Conservation (phyloP, 2,113 vertebrate genomes). For the Clinocottus analis region DNA sequence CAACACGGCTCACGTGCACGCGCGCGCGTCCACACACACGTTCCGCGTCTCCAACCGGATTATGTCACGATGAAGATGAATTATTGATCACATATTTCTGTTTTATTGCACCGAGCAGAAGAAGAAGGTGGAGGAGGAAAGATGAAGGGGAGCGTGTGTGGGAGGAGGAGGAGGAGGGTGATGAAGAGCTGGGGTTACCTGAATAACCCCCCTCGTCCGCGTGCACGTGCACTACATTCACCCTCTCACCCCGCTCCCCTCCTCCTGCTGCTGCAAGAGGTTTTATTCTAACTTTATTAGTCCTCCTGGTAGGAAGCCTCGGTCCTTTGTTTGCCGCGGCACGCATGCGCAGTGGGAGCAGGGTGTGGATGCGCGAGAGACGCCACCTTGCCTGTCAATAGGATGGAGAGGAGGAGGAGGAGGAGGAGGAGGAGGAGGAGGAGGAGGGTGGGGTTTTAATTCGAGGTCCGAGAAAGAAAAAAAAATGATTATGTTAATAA, state of each 20-base stretch:
- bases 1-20: slow-evolving; percentile 11
- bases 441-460: background rate
- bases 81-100: slow-evolving; percentile 59
- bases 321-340: slow-evolving; percentile 81
- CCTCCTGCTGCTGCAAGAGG: background rate
- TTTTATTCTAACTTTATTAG: slow-evolving; percentile 55
- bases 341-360: slow-evolving; percentile 82
- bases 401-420: slow-evolving; percentile 37
- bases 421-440: background rate
- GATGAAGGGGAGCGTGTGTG: background rate
- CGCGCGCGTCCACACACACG: slow-evolving; percentile 6
- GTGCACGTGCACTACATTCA: background rate
- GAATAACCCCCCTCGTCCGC: background rate
- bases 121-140: background rate
- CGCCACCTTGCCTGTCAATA: slow-evolving; percentile 68
- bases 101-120: slow-evolving; percentile 50
- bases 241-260: background rate
- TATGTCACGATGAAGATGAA: slow-evolving; percentile 64
- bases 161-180: background rate
- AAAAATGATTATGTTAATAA: background rate
- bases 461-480: background rate
- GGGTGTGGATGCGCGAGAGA: slow-evolving; percentile 83
- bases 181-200: slow-evolving; percentile 7
- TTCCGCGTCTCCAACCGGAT: slow-evolving; percentile 17
- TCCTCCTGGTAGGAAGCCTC: slow-evolving; percentile 53